phyloP scores from a whole-genome alignment of 2,797 vertebrate species.

The Fratercula arctica region DNA sequence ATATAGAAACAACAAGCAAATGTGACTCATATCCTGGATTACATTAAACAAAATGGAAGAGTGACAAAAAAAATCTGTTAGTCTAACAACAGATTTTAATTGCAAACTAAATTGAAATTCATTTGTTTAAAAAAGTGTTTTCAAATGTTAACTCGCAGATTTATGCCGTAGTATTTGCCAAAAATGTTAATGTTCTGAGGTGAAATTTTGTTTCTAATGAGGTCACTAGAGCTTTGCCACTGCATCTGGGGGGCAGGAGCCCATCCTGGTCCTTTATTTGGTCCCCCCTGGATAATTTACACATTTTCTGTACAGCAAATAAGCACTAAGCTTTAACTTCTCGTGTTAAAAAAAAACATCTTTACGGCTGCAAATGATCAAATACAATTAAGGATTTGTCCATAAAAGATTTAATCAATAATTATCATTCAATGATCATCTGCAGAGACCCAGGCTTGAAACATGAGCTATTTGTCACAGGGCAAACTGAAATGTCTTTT shows the following conservation, averaged over 20 bases:
- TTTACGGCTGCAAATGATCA: constrained; percentile 8
- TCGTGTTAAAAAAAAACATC: neutral
- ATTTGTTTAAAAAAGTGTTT: constrained; percentile 70
- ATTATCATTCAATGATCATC: constrained; percentile 55
- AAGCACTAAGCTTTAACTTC: neutral
- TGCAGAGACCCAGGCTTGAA: constrained; percentile 36
- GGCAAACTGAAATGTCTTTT: constrained; percentile 30
- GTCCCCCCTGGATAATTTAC: neutral
- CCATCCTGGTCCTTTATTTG: neutral
- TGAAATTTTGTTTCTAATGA: constrained; percentile 48
- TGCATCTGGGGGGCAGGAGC: constrained; percentile 2
- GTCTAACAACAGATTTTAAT: constrained; percentile 72
- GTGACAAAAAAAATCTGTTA: constrained; percentile 62
- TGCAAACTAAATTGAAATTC: constrained; percentile 70
- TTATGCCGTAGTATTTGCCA: constrained; percentile 38
- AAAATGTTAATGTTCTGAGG: constrained; percentile 50
- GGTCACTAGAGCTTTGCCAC: constrained; percentile 50
- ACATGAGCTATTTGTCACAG: constrained; percentile 56
- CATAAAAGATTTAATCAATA: constrained; percentile 39
- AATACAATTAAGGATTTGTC: constrained; percentile 2
- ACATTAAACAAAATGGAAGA: constrained; percentile 69
- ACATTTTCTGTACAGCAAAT: neutral
- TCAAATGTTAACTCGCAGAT: constrained; percentile 58
- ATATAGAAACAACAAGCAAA: constrained; percentile 73
- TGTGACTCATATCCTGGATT: constrained; percentile 60